Base-by-base conservation (phyloP, 2,888 invertebrate genomes). In the Eupithecia dodoneata region DNA sequence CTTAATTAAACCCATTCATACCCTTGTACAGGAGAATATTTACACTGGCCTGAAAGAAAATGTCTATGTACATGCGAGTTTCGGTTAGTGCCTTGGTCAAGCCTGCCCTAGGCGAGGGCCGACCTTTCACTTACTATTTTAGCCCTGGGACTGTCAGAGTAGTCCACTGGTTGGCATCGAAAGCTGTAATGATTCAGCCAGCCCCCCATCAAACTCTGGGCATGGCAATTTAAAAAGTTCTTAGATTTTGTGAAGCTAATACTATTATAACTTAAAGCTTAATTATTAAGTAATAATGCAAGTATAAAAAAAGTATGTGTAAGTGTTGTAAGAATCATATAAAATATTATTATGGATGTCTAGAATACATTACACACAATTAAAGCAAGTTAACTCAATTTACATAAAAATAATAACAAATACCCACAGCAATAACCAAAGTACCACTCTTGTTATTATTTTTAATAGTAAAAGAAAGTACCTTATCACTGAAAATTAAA, bases 151-250 rank as follows among this genome's bases (percentile, higher is more conserved):
- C 96, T 97, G 93, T 97, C 96, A 86, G 97, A 96, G 96, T 98
- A 97, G 96, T 98, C 98, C 93, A 98, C 98, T 80, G 98, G 98
- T 95, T 98, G 98, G 96, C 98, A 98, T 90, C 96, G 96, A 91
- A 97, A 97, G 94, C 97, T 98, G 97, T 98, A 98, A 90, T 98
- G 97, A 90, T 96, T 96, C 96, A 97, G 97, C 98, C 98, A 98
- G 92, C 98, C 98, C 89, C 97, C 97, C 97, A 97, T 97, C 96
- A 97, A 96, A 94, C 97, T 97, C 98, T 98, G 91, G 89, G 88
- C 87, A 87, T 87, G 96, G 92, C 88, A 88, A 87, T 89, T 86
- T 80, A 90, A 90, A 90, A 88, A 85, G 86, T 76, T 73, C 93
- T 87, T 81, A 81, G 76, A 59, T 78, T 70, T 77, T 79, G 74